Evolutionary conservation across 1,140 invertebrate genomes (phyloP).

Genomic region (Triops cancriformis): DNA sequence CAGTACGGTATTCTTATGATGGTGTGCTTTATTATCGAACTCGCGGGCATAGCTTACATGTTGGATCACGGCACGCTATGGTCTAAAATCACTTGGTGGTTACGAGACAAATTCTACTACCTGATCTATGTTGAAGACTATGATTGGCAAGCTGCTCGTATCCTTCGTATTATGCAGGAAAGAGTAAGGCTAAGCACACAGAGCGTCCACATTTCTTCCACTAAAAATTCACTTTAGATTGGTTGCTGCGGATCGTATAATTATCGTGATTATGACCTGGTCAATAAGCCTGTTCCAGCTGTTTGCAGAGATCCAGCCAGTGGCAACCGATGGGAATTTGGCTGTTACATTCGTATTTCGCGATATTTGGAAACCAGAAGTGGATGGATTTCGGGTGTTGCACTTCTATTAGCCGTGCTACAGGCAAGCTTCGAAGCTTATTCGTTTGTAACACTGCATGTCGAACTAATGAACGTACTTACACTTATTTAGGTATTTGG

Average conservation of each 20-base stretch:
- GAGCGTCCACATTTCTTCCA: slow-evolving; percentile 2
- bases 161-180: slow-evolving; percentile 71
- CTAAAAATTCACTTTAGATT: slow-evolving; percentile 46
- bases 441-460: not conserved
- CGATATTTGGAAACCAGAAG: slow-evolving; percentile 72
- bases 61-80: slow-evolving; percentile 67
- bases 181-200: slow-evolving; percentile 50
- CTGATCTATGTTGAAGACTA: slow-evolving; percentile 62
- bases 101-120: slow-evolving; percentile 56
- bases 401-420: slow-evolving; percentile 59
- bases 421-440: slow-evolving; percentile 46
- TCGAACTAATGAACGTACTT: not conserved
- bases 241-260: slow-evolving; percentile 77
- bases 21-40: slow-evolving; percentile 57
- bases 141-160: slow-evolving; percentile 46
- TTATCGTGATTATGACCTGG: slow-evolving; percentile 62
- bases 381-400: slow-evolving; percentile 71
- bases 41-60: slow-evolving; percentile 64
- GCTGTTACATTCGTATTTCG: slow-evolving; percentile 73
- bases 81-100: slow-evolving; percentile 63
- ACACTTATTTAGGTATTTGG: slow-evolving; percentile 18
- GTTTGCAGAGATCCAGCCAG: slow-evolving; percentile 76
- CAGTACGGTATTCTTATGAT: slow-evolving; percentile 61
- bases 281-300: slow-evolving; percentile 64
- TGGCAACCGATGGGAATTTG: slow-evolving; percentile 76